Base-by-base conservation (phyloP, 2,797 vertebrate species). In the Micromesistius poutassou region DNA sequence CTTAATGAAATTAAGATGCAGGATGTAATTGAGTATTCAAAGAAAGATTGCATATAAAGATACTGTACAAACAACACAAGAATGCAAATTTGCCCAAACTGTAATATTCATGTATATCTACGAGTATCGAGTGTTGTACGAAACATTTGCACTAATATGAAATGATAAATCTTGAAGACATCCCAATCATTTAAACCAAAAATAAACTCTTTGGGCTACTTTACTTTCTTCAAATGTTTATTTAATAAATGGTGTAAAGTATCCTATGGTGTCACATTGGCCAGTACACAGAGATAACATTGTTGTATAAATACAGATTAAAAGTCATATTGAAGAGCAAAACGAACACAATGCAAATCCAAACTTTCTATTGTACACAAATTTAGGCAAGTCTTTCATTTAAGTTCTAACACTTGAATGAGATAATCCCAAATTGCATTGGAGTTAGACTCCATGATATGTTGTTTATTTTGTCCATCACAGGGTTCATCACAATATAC, bases 271-370 rank as follows among this genome's bases (percentile, higher is more conserved):
- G 83, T 82, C 78, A 84, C 82, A 87, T 77, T 89, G 77, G 83
- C 85, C 85, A 88, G 87, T 89, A 83, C 85, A 87, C 78, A 84
- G 74, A 88, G 80, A 88, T 86, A 55, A 87, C 91, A 90, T 68
- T 2, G 62, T 28, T 28, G 90, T 85, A 91, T 90, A 91, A 93
- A 93, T 92, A 91, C 79, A 83, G 30, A 82, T 75, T 83, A 72
- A 83, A 75, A 71, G 80, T 80, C 79, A 75, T 78, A 83, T 73
- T 73, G 83, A 42, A 83, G 78, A 73, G 78, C 31, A 66, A 75
- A 79, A 62, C 16, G 73, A 28, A 68, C 62, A 68, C 62, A 68
- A 66, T 25, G 62, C 62, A 12, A 66, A 66, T 66, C 62, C 9
- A 66, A 9, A 28, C 62, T 68, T 68, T 68, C 62, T 62, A n/a